Percentiles rank a stretch among this genome's conserved stretches.
phyloP scores from a whole-genome alignment of 2,797 vertebrate species.

The Morelia viridis region DNA sequence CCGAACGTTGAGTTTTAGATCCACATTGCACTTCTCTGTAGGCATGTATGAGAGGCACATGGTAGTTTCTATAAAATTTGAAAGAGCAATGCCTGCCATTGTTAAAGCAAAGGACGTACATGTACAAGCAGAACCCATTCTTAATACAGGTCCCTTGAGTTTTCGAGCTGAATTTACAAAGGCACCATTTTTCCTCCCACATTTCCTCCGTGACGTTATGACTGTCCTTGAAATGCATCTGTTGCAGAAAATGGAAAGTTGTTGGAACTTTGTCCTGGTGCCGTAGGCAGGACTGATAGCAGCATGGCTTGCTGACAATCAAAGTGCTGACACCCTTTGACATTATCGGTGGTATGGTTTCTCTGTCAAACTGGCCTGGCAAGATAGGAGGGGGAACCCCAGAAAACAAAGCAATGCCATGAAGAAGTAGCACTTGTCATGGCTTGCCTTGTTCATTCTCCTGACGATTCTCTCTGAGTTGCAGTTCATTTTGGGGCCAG shows the following conservation, averaged over 20 bases:
- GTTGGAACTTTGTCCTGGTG: not conserved
- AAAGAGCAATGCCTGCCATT: no score
- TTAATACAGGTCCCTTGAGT: not conserved
- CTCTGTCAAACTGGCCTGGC: not conserved
- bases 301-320: not conserved
- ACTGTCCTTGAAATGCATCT: not conserved
- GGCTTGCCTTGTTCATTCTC: not conserved
- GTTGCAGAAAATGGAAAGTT: not conserved
- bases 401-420: not conserved
- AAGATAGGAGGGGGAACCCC: not conserved
- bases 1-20: not conserved
- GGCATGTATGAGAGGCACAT: not conserved
- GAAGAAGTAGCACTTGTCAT: not conserved
- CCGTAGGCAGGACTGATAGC: not conserved
- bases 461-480: not conserved
- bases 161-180: not conserved
- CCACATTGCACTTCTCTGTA: not conserved
- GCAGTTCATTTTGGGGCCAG: not conserved
- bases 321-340: not conserved
- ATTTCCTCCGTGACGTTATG: not conserved
- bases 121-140: not conserved
- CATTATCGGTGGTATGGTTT: not conserved
- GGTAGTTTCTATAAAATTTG: no score
- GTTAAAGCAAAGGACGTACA: no score
- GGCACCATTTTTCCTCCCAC: no score